Percentiles rank a stretch among this genome's conserved stretches.
phyloP scores from a whole-genome alignment of 2,888 invertebrate genomes.

The Polydrusus cervinus region DNA sequence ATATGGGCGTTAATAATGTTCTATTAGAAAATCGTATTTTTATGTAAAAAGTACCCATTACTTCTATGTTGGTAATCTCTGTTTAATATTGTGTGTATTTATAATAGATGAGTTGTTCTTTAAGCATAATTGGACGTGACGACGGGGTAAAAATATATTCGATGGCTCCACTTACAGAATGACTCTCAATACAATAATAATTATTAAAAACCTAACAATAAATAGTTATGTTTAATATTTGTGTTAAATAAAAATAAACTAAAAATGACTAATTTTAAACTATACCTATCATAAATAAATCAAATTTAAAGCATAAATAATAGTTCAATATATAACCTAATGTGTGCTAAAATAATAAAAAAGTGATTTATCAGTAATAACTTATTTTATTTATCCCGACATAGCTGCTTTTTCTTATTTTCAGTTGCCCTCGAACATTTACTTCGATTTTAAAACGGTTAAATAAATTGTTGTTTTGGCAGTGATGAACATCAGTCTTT shows the following conservation, averaged over 20 bases:
- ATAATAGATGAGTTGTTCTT: conserved; percentile 58
- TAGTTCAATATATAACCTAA: no score
- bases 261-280: conserved; percentile 3
- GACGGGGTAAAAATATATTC: conserved; percentile 5
- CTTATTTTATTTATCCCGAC: no score
- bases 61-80: background rate
- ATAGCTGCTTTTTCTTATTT: no score
- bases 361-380: no score
- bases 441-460: no score
- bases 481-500: no score
- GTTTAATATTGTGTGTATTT: background rate
- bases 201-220: background rate
- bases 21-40: background rate
- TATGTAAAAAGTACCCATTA: background rate
- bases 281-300: background rate
- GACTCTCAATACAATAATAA: conserved; percentile 3
- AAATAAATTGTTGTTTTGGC: no score
- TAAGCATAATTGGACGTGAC: conserved; percentile 45
- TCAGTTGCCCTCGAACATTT: no score
- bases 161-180: conserved; percentile 35
- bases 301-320: no score
- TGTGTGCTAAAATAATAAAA: no score
- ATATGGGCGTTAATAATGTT: no score
- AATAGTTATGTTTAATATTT: conserved; percentile 14
- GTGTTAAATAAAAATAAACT: conserved; percentile 28